A percentile compares a stretch with the other conserved stretches of the same genome.
These are phyloP conservation scores for Psettodes erumei DNA, from an alignment of 2,113 vertebrate species.

Conservation along the genomic window DNA sequence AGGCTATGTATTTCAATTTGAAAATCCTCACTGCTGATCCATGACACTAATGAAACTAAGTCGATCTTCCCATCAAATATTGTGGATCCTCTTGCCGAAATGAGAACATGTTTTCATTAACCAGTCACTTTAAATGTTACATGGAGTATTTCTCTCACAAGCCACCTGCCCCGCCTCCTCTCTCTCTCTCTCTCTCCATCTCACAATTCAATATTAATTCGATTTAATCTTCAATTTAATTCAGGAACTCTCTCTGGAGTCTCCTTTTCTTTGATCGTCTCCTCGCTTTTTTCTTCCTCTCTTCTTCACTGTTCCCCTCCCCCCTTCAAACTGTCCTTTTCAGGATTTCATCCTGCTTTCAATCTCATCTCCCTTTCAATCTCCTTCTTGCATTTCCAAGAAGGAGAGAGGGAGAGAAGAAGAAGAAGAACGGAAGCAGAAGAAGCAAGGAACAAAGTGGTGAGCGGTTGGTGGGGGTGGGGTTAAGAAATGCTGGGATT, in stretches of 20 bases:
- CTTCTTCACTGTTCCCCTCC: constrained; percentile 20
- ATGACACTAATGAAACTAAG: constrained; percentile 26
- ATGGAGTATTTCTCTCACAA: constrained; percentile 28
- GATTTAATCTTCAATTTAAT: constrained; percentile 78
- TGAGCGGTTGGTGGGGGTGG: neutral
- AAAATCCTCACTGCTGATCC: neutral
- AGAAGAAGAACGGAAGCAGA: neutral
- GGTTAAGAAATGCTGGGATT: constrained; percentile 26
- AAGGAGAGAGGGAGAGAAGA: neutral
- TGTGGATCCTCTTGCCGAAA: constrained; percentile 1
- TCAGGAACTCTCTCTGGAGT: constrained; percentile 69
- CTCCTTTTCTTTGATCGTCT: constrained; percentile 71
- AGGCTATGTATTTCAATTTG: constrained; percentile 23
- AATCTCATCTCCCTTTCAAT: constrained; percentile 65
- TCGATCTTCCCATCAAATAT: constrained; percentile 16
- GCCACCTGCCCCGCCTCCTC: constrained; percentile 32
- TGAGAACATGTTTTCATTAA: constrained; percentile 46
- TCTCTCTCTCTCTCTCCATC: constrained; percentile 13
- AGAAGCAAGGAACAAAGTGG: neutral
- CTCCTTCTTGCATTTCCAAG: constrained; percentile 42
- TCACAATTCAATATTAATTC: constrained; percentile 73
- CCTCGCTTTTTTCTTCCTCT: constrained; percentile 33
- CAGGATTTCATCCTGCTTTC: constrained; percentile 63
- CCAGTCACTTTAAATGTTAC: constrained; percentile 46
- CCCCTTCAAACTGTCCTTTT: constrained; percentile 52